Evolutionary conservation across 2,113 vertebrate genomes (phyloP).

Genomic region (Eubucco bourcierii): DNA sequence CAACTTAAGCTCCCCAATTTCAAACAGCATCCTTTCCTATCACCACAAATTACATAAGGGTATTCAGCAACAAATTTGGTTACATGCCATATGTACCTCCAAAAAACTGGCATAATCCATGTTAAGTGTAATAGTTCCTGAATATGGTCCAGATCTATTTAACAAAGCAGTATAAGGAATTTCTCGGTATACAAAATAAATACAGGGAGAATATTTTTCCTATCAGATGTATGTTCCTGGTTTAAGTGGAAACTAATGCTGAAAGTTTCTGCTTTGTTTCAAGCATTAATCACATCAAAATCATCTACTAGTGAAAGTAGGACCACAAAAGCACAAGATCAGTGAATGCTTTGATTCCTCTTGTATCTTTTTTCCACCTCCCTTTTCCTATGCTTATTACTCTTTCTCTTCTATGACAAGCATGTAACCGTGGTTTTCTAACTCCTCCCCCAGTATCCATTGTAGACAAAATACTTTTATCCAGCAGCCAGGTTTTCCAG

Average conservation of each 20-base stretch:
- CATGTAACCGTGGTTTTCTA: background rate
- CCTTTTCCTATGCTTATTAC: background rate
- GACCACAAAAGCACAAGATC: background rate
- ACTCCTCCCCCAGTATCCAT: background rate
- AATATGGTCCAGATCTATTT: background rate
- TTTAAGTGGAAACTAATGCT: background rate
- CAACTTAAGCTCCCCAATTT: background rate
- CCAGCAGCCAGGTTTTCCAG: background rate
- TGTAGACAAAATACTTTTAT: background rate
- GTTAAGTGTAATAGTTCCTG: background rate
- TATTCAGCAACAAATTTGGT: background rate
- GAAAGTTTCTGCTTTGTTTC: background rate
- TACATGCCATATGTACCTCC: background rate
- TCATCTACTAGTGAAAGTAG: background rate
- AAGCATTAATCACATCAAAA: background rate
- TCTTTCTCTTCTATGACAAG: background rate
- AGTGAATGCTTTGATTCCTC: background rate
- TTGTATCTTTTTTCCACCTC: background rate
- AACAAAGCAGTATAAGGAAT: background rate
- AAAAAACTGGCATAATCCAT: background rate
- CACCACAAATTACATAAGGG: accelerated
- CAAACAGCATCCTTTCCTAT: background rate
- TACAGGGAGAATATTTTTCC: background rate
- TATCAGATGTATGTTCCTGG: background rate
- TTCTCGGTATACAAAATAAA: background rate